Percentiles rank a stretch among this genome's conserved stretches.
These are phyloP conservation scores for Tetramorium parvispinum DNA, from an alignment of 1,140 invertebrate species.

Conservation along the genomic window DNA sequence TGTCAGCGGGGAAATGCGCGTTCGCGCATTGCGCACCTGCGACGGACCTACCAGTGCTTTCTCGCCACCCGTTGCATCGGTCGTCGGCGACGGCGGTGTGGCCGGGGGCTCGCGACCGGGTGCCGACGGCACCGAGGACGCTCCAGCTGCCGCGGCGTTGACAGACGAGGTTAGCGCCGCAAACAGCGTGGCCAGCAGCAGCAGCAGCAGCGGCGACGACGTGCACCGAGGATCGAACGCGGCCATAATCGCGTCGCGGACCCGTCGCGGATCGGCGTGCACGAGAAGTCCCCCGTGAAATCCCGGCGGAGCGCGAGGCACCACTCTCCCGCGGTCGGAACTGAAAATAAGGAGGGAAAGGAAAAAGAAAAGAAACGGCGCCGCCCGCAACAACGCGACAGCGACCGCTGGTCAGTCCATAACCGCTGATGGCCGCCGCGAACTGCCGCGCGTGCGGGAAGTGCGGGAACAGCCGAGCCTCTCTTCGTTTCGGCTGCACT, in stretches of 20 bases:
- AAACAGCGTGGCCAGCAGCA: constrained; percentile 50
- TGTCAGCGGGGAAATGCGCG: neutral
- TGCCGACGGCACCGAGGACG: neutral
- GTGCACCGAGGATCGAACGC: constrained; percentile 7
- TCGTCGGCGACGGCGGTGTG: neutral
- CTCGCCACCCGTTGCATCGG: neutral
- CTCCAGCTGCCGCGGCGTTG: constrained; percentile 60
- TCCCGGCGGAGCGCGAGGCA: neutral
- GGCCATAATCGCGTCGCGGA: constrained; percentile 54
- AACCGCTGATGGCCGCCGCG: constrained; percentile 7
- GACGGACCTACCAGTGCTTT: constrained; percentile 20
- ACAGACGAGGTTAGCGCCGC: constrained; percentile 71
- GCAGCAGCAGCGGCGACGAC: constrained; percentile 16
- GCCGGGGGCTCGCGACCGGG: neutral
- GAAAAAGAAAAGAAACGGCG: constrained; percentile 23
- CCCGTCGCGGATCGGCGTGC: neutral
- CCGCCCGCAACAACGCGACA: neutral
- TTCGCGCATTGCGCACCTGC: neutral
- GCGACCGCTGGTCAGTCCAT: constrained; percentile 3
- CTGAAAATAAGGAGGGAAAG: constrained; percentile 5
- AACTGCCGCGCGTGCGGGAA: constrained; percentile 16
- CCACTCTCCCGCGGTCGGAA: neutral
- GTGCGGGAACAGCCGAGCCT: too few species aligned
- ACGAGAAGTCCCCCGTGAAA: neutral
- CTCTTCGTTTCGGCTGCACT: neutral